These are phyloP conservation scores for Tinamus major DNA, from an alignment of 2,797 vertebrate genomes.

Conservation along the genomic window DNA sequence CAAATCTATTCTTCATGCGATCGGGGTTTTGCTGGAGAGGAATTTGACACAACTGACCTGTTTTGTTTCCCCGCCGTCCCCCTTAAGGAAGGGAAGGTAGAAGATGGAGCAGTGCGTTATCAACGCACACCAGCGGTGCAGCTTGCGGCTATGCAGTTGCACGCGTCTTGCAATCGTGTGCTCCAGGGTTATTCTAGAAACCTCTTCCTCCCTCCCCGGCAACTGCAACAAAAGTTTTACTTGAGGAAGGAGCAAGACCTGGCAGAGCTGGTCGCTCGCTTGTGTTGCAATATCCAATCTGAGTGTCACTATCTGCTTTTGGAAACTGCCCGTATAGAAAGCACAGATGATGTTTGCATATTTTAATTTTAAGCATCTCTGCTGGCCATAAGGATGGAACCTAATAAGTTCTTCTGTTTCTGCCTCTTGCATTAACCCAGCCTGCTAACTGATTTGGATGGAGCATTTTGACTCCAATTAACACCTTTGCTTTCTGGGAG, in stretches of 20 bases:
- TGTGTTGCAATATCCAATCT: conserved; percentile 62
- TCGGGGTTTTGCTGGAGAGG: neutral
- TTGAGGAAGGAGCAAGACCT: conserved; percentile 38
- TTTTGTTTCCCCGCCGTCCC: neutral
- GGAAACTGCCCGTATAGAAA: conserved; percentile 49
- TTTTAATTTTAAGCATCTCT: conserved; percentile 60
- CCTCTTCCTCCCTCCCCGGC: conserved; percentile 36
- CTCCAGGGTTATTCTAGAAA: conserved; percentile 43
- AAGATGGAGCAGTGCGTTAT: neutral
- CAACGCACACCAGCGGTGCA: neutral
- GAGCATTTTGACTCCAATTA: conserved; percentile 36
- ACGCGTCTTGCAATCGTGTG: neutral
- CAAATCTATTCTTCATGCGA: conserved; percentile 21
- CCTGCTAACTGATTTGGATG: conserved; percentile 59
- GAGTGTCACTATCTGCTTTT: conserved; percentile 57
- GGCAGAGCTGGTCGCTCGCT: neutral
- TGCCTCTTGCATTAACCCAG: conserved; percentile 52
- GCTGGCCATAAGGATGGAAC: conserved; percentile 23
- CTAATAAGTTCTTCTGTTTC: conserved; percentile 50
- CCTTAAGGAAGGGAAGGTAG: neutral
- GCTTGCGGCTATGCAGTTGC: conserved; percentile 6
- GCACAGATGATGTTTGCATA: conserved; percentile 43
- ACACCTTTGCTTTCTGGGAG: neutral
- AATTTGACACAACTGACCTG: conserved; percentile 47
- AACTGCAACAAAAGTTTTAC: conserved; percentile 36